phyloP scores from a whole-genome alignment of 2,888 invertebrate genomes.

The Salticus scenicus region DNA sequence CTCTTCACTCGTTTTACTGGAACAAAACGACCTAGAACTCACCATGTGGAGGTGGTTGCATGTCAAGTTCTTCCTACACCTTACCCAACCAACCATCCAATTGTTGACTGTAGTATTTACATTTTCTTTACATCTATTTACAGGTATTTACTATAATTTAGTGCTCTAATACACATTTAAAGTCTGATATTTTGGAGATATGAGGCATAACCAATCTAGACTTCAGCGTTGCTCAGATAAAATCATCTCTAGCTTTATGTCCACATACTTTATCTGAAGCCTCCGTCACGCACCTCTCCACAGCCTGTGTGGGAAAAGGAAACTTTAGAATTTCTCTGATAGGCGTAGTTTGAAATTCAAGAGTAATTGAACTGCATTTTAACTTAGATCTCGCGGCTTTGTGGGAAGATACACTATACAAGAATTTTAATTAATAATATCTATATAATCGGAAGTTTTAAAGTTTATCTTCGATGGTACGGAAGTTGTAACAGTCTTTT shows the following conservation, averaged over 20 bases:
- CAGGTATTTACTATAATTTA: background rate
- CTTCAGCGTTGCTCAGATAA: background rate
- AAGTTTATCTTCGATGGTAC: background rate
- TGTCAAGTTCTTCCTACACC: background rate
- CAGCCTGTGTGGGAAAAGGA: background rate
- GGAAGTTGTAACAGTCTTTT: background rate
- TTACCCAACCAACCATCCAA: conserved; percentile 2
- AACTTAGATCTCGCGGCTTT: background rate
- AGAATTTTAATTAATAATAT: background rate
- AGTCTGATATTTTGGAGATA: background rate
- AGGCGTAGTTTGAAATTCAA: background rate
- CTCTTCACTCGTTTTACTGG: background rate
- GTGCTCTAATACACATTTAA: too few species aligned
- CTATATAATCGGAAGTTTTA: background rate
- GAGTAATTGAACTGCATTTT: background rate
- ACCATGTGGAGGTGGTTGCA: background rate
- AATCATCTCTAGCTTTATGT: background rate
- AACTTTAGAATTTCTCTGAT: background rate
- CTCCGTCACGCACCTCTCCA: background rate
- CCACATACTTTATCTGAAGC: background rate
- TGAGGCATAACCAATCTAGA: background rate
- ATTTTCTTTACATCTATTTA: background rate
- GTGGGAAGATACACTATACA: background rate
- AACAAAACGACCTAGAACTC: background rate
- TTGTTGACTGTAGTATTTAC: background rate